Evolutionary conservation across 2,888 invertebrate genomes (phyloP).

Genomic region (Apoda limacodes): DNA sequence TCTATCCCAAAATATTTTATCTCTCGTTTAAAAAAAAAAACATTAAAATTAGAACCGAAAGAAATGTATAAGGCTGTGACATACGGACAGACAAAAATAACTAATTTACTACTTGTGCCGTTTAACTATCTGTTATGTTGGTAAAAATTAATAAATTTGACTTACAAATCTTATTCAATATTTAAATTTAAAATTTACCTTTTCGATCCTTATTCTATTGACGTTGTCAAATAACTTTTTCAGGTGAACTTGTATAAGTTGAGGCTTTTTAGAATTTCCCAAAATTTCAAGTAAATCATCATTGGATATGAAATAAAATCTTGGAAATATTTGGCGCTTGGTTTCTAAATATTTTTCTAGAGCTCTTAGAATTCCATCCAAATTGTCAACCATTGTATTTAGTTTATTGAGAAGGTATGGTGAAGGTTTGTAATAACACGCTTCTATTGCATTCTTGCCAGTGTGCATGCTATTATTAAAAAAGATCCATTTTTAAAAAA

Average conservation of each 20-base stretch:
- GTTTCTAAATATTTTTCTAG: constrained; percentile 89
- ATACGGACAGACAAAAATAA: no score
- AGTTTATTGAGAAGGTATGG: constrained; percentile 76
- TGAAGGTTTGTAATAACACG: constrained; percentile 70
- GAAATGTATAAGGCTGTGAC: no score
- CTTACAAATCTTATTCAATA: no score
- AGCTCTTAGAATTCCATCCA: constrained; percentile 85
- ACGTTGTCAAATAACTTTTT: constrained; percentile 92
- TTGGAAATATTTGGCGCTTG: constrained; percentile 88
- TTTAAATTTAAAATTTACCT: constrained; percentile 63
- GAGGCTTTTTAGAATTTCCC: constrained; percentile 87
- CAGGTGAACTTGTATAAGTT: constrained; percentile 84
- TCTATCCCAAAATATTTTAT: no score
- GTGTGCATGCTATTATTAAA: constrained; percentile 48
- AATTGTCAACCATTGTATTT: constrained; percentile 77
- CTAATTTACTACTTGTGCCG: no score
- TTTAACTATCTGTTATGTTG: no score
- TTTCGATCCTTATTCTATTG: constrained; percentile 76
- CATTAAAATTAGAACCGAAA: no score
- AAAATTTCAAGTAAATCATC: constrained; percentile 84
- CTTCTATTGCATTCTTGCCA: constrained; percentile 70
- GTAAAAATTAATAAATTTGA: no score
- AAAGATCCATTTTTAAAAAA: no score
- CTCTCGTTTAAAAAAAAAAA: no score
- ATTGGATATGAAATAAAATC: constrained; percentile 75